These are phyloP conservation scores for Pterocles orientalis DNA, from an alignment of 2,113 vertebrate species.

Conservation along the genomic window DNA sequence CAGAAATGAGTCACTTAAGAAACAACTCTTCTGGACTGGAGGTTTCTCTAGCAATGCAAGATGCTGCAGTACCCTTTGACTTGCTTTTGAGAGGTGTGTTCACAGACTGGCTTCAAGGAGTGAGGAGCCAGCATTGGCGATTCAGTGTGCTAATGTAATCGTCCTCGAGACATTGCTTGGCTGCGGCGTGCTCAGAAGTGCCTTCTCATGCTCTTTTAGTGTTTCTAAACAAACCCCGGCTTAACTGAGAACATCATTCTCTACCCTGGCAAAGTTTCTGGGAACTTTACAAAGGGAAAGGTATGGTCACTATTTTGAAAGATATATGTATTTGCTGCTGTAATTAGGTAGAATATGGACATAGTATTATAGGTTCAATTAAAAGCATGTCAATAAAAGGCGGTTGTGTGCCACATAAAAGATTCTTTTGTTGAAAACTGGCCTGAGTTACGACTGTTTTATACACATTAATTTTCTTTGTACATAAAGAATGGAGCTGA, in stretches of 20 bases:
- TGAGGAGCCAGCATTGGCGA: background rate
- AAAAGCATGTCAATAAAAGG: constrained; percentile 56
- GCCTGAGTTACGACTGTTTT: constrained; percentile 67
- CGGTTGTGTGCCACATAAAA: constrained; percentile 50
- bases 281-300: background rate
- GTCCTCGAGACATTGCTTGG: background rate
- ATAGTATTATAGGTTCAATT: constrained; percentile 40
- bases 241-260: background rate
- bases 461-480: constrained; percentile 72
- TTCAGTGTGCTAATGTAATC: background rate
- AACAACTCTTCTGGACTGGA: background rate
- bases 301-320: background rate
- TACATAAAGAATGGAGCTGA: constrained; percentile 55
- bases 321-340: background rate
- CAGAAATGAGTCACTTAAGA: background rate
- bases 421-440: constrained; percentile 55
- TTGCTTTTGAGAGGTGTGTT: background rate
- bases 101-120: background rate
- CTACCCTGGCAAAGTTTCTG: background rate
- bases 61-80: background rate
- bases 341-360: constrained; percentile 37
- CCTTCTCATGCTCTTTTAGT: background rate
- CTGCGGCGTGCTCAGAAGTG: background rate
- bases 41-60: background rate
- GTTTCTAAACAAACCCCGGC: background rate